phyloP scores from a whole-genome alignment of 2,888 invertebrate genomes.

The Busseola fusca region DNA sequence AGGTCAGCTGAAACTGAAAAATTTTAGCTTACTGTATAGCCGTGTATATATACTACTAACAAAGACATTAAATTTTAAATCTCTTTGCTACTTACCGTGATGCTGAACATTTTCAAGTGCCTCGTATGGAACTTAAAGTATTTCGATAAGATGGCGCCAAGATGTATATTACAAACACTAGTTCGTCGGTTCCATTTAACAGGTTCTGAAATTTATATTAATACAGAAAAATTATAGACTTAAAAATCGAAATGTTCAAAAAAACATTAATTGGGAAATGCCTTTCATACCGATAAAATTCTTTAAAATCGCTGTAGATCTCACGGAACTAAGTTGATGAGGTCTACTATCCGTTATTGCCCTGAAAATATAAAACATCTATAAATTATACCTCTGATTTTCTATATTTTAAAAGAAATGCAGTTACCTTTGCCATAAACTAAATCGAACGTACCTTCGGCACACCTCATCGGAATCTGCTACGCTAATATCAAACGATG shows the following conservation, averaged over 20 bases:
- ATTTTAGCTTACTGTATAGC: no score
- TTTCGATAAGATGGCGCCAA: slow-evolving; percentile 72
- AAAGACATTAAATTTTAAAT: no score
- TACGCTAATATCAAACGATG: slow-evolving; percentile 75
- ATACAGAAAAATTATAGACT: neutral
- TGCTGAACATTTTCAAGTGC: slow-evolving; percentile 67
- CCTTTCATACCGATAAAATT: slow-evolving; percentile 60
- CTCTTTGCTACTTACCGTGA: slow-evolving; percentile 75
- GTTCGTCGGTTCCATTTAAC: slow-evolving; percentile 63
- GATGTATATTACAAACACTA: slow-evolving; percentile 55
- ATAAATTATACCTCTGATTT: no score
- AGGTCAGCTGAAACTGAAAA: no score
- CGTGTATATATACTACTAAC: no score
- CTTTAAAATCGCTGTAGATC: slow-evolving; percentile 62
- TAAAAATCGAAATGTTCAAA: neutral
- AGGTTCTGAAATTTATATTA: slow-evolving; percentile 64
- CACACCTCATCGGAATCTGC: slow-evolving; percentile 82
- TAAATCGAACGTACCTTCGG: slow-evolving; percentile 69
- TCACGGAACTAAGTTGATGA: slow-evolving; percentile 24
- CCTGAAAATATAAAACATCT: slow-evolving; percentile 60
- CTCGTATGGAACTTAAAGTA: slow-evolving; percentile 72
- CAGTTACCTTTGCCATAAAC: no score
- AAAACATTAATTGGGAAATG: neutral
- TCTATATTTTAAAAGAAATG: neutral
- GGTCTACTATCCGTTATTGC: slow-evolving; percentile 71